Evolutionary conservation across 1,140 invertebrate species (phyloP).

Genomic region (Varroa destructor): DNA sequence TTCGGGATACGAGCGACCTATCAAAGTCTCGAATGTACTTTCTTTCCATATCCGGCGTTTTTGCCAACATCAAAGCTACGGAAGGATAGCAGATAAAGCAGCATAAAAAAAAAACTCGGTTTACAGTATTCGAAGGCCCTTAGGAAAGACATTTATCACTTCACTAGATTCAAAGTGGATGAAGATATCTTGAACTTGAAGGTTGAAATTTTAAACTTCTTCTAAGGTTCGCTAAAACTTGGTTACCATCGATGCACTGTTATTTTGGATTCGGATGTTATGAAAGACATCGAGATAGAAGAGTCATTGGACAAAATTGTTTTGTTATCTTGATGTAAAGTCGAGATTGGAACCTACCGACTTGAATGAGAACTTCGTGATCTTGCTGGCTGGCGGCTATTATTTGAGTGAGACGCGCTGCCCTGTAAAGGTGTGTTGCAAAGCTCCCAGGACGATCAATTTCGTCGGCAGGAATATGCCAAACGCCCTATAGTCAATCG

Average conservation of each 20-base stretch:
- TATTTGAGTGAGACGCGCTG: slow-evolving; percentile 62
- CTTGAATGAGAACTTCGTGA: slow-evolving; percentile 60
- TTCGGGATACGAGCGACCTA: not conserved
- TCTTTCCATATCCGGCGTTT: slow-evolving; percentile 23
- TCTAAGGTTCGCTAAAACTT: no score
- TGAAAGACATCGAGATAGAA: no score
- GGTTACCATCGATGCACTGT: no score
- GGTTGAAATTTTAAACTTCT: no score
- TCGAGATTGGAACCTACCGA: slow-evolving; percentile 41
- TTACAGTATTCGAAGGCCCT: no score
- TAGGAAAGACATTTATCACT: no score
- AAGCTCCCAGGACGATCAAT: slow-evolving; percentile 82
- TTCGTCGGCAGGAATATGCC: slow-evolving; percentile 75
- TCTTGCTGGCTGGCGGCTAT: slow-evolving; percentile 63
- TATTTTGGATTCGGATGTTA: no score
- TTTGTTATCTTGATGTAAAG: no score
- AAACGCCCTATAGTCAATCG: slow-evolving; percentile 54
- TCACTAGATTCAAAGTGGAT: no score
- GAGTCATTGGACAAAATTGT: no score
- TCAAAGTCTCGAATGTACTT: slow-evolving; percentile 27
- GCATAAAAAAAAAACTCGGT: no score
- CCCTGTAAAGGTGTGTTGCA: slow-evolving; percentile 73
- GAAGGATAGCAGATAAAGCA: not conserved
- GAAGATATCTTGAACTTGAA: no score
- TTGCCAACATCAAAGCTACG: slow-evolving; percentile 1